Evolutionary conservation across 2,888 invertebrate genomes (phyloP), one percentile per base, ranked within the genome.

Genomic region (Drosophila nr. perissopoda): DNA sequence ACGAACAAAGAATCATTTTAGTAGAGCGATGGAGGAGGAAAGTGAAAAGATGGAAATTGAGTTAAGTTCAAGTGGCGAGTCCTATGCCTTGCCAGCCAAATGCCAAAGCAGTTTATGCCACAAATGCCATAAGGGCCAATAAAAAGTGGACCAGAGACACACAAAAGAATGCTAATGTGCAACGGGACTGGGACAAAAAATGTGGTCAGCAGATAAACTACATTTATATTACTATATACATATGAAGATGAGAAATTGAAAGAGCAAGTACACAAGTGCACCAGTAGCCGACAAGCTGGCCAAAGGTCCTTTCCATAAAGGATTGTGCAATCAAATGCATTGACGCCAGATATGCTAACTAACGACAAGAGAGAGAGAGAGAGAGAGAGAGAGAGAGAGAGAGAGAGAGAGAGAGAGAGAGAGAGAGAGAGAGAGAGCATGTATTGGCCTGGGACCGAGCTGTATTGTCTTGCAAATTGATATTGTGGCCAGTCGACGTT

Each of bases 381-480:
- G 36, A 36, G 29, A 4, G 34, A 5, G 2, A 0, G 25, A 33
- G 0, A 11, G 33, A n/a, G n/a, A n/a, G n/a, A n/a, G n/a, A 53
- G 1, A 25, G 8, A 2, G 10, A 10, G 13, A 16, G 36, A 36
- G 13, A 2, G 16, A 36, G 16, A 16, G 16, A 36, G 36, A 16
- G 6, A 18, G 36, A 16, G 36, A 36, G 29, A 4, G 34, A 5
- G 2, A 0, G 25, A 33, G 0, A 11, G 33, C 10, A 33, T 33
- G 33, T 11, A 33, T 49, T 51, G 29, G 42, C 33, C 48, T 34
- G 61, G 34, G 53, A 74, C 53, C 58, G 34, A 49, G 51, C 45
- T 77, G 69, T 73, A 79, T 83, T 85, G 85, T 78, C 83, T 83
- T 69, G 79, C 85, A 85, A 87, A 85, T 85, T 83, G 87, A 85